Evolutionary conservation across 2,797 vertebrate genomes (phyloP).

Genomic region (Rhinogobio ventralis): DNA sequence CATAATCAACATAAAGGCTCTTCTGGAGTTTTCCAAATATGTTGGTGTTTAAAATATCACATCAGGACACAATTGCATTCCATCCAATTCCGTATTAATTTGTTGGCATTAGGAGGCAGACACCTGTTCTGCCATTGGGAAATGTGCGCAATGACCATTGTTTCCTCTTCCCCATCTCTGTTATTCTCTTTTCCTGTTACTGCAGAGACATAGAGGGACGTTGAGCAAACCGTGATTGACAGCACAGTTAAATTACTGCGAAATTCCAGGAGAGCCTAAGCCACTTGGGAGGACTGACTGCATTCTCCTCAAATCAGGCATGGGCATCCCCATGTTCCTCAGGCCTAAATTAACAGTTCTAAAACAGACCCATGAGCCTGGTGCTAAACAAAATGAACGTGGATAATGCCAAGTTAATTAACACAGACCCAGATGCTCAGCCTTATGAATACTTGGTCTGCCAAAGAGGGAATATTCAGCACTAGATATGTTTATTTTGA

Average conservation of each 20-base stretch:
- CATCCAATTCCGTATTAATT: constrained; percentile 34
- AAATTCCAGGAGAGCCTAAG: constrained; percentile 68
- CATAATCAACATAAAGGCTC: constrained; percentile 13
- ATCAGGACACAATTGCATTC: constrained; percentile 11
- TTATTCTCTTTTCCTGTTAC: constrained; percentile 66
- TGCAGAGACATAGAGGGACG: constrained; percentile 67
- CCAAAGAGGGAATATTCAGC: constrained; percentile 69
- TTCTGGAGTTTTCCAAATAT: constrained; percentile 10
- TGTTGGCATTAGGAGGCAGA: constrained; percentile 42
- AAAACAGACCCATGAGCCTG: constrained; percentile 68
- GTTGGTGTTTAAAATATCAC: background rate
- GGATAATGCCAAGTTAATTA: constrained; percentile 84
- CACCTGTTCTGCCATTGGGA: constrained; percentile 63
- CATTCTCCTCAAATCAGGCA: constrained; percentile 73
- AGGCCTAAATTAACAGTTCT: constrained; percentile 74
- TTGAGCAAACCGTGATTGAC: constrained; percentile 76
- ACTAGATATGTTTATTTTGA: constrained; percentile 66
- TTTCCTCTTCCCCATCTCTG: constrained; percentile 58
- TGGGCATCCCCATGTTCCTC: constrained; percentile 65
- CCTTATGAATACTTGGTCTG: constrained; percentile 62
- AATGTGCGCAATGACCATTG: constrained; percentile 52
- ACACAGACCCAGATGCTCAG: constrained; percentile 77
- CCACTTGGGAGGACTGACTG: constrained; percentile 66
- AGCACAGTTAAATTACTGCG: constrained; percentile 75
- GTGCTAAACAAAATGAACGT: constrained; percentile 71